These are phyloP conservation scores for Cichlasoma orientale DNA, from an alignment of 2,797 vertebrate genomes.

Conservation along the genomic window DNA sequence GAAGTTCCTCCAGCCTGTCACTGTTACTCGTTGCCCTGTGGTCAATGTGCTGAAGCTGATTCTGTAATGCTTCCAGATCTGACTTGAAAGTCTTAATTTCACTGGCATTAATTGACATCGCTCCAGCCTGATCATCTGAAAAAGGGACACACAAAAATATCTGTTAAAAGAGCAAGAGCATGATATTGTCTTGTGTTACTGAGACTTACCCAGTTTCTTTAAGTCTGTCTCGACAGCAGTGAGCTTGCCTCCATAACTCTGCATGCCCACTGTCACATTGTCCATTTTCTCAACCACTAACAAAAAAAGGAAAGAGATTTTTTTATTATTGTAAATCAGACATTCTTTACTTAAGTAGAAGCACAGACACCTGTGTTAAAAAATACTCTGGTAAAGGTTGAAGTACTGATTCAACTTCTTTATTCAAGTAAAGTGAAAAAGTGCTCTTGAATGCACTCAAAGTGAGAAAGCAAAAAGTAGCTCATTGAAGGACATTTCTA, in stretches of 20 bases:
- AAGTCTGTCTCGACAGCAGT: slow-evolving; percentile 89
- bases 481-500: no score
- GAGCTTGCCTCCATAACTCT: slow-evolving; percentile 92
- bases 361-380: no score
- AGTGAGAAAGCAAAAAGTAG: no score
- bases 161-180: neutral
- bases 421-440: no score
- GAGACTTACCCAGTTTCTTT: slow-evolving; percentile 90
- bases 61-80: slow-evolving; percentile 87
- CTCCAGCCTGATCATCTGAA: slow-evolving; percentile 88
- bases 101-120: slow-evolving; percentile 89
- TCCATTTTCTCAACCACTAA: slow-evolving; percentile 98
- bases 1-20: slow-evolving; percentile 88
- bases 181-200: neutral
- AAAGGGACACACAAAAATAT: slow-evolving; percentile 1
- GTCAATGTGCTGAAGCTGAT: slow-evolving; percentile 87
- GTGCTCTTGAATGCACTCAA: no score
- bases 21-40: slow-evolving; percentile 88
- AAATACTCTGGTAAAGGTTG: no score
- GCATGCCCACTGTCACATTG: slow-evolving; percentile 91
- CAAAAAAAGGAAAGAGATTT: slow-evolving; percentile 2
- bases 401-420: no score
- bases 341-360: no score
- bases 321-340: neutral
- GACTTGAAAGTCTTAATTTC: slow-evolving; percentile 90